These are phyloP conservation scores for Hydra vulgaris DNA, from an alignment of 30 jellyfish, hydroid and myxozoan genomes.

Conservation along the genomic window DNA sequence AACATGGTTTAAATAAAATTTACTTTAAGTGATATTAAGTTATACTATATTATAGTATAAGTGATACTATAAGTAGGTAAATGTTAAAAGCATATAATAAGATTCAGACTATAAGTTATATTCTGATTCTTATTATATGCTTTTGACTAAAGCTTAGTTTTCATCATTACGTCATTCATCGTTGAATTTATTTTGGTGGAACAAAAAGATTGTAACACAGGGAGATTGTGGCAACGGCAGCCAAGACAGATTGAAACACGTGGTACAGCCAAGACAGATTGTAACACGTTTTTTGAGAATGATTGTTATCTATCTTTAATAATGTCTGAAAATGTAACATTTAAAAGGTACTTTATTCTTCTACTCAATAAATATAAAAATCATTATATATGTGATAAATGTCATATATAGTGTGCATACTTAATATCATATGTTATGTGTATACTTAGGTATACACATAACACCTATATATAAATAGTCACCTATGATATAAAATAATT, in stretches of 20 bases:
- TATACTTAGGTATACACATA: too few relatives aligned
- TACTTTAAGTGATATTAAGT: not conserved
- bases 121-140: not conserved
- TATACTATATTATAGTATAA: too few relatives aligned
- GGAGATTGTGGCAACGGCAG: not conserved
- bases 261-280: not conserved
- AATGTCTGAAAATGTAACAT: not conserved
- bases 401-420: too few relatives aligned
- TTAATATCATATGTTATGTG: too few relatives aligned
- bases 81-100: too few relatives aligned
- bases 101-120: too few relatives aligned
- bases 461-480: too few relatives aligned
- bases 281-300: not conserved
- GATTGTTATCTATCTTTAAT: not conserved
- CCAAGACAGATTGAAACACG: not conserved
- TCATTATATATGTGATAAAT: too few relatives aligned
- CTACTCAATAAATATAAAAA: too few relatives aligned
- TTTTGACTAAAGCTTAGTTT: not conserved
- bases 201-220: not conserved
- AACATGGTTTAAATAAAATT: too few relatives aligned
- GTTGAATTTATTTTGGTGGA: not conserved
- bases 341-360: not conserved
- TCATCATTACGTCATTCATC: not conserved
- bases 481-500: too few relatives aligned
- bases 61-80: too few relatives aligned